phyloP scores from a whole-genome alignment of 2,888 invertebrate genomes.

The Chalcis sispes region DNA sequence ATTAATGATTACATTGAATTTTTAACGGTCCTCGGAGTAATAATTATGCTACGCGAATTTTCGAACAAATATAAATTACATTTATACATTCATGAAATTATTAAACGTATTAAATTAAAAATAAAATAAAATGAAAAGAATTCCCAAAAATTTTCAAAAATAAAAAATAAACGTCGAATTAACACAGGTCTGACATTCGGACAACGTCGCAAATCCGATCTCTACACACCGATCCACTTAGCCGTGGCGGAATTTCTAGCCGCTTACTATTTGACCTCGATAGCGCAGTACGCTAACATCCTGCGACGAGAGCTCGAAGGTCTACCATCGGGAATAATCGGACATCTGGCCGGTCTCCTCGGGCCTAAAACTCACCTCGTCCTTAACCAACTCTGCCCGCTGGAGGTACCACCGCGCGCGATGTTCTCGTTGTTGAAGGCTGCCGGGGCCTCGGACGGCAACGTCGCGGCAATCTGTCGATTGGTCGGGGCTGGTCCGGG shows the following conservation, averaged over 20 bases:
- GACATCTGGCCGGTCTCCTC: slow-evolving; percentile 77
- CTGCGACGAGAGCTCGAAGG: slow-evolving; percentile 78
- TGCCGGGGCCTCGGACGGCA: slow-evolving; percentile 78
- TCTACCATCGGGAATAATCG: slow-evolving; percentile 75
- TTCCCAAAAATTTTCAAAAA: not conserved
- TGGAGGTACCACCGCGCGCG: slow-evolving; percentile 78
- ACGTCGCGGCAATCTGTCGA: slow-evolving; percentile 78
- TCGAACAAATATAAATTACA: no score
- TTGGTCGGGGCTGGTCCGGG: slow-evolving; percentile 76
- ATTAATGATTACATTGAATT: no score
- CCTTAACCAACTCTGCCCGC: slow-evolving; percentile 77
- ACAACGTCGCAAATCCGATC: slow-evolving; percentile 75
- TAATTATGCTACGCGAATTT: no score
- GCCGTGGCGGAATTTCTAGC: slow-evolving; percentile 78
- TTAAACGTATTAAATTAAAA: not conserved
- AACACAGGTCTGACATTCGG: slow-evolving; percentile 74
- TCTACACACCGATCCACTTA: slow-evolving; percentile 77
- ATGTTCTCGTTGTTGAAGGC: slow-evolving; percentile 78
- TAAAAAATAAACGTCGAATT: not conserved
- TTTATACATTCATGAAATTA: no score
- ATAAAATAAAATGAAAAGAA: not conserved
- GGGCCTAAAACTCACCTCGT: slow-evolving; percentile 77
- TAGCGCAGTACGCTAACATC: slow-evolving; percentile 77
- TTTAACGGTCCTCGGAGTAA: no score
- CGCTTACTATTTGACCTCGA: slow-evolving; percentile 78